These are phyloP conservation scores for Syngnathoides biaculeatus DNA, from an alignment of 2,113 vertebrate species.

Conservation along the genomic window DNA sequence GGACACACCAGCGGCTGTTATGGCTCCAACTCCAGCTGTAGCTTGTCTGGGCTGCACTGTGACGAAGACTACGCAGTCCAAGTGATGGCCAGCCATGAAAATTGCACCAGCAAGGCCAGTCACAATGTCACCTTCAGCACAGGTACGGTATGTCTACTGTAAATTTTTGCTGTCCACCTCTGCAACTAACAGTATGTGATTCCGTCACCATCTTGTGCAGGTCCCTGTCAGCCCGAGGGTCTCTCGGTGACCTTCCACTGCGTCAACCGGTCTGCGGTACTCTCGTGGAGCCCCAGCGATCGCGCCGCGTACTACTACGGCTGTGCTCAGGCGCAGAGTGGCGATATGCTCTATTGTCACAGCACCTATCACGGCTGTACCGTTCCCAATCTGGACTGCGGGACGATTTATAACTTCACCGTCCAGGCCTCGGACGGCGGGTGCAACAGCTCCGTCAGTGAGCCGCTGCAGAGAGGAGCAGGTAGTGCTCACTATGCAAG, in stretches of 20 bases:
- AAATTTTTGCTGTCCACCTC: no score
- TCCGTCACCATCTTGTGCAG: conserved; percentile 34
- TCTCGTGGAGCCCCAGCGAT: conserved; percentile 58
- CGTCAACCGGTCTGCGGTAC: conserved; percentile 47
- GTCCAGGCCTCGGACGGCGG: conserved; percentile 63
- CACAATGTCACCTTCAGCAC: conserved; percentile 42
- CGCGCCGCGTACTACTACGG: conserved; percentile 53
- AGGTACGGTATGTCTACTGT: conserved; percentile 57
- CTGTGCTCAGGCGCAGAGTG: conserved; percentile 45
- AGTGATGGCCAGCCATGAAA: conserved; percentile 56
- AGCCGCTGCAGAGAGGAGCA: conserved; percentile 46
- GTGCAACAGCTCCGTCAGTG: conserved; percentile 72
- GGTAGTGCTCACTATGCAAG: conserved; percentile 45
- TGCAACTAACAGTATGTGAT: not conserved
- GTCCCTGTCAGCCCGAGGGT: conserved; percentile 63
- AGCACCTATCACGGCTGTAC: conserved; percentile 49
- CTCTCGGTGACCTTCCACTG: conserved; percentile 57
- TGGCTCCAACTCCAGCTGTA: conserved; percentile 55
- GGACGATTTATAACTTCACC: conserved; percentile 66
- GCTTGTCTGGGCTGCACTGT: conserved; percentile 53
- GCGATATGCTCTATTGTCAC: conserved; percentile 51
- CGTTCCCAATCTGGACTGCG: conserved; percentile 63
- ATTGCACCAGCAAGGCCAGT: conserved; percentile 62
- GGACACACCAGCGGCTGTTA: conserved; percentile 49
- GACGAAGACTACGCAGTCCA: conserved; percentile 54